phyloP scores from a whole-genome alignment of 1,140 invertebrate genomes.

The Nephotettix cincticeps region DNA sequence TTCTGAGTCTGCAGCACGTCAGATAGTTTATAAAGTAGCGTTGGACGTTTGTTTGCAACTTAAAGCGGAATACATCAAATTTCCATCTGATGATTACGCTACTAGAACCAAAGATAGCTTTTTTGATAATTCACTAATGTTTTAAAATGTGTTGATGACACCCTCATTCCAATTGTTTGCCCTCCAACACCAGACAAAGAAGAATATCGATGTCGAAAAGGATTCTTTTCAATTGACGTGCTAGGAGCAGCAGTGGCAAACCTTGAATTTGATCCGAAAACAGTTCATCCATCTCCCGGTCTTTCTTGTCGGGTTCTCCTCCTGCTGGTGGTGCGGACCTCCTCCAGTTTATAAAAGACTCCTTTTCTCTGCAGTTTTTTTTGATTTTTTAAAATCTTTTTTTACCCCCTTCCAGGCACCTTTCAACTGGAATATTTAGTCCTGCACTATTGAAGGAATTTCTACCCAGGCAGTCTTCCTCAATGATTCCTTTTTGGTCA shows the following conservation, averaged over 20 bases:
- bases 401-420: too few species aligned
- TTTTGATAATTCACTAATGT: constrained; percentile 11
- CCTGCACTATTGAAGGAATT: too few species aligned
- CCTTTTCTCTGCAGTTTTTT: too few species aligned
- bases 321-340: too few species aligned
- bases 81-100: constrained; percentile 11
- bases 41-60: constrained; percentile 12
- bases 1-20: neutral
- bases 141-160: constrained; percentile 1
- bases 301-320: too few species aligned
- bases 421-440: too few species aligned
- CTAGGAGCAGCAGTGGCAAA: constrained; percentile 9
- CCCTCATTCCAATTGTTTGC: constrained; percentile 4
- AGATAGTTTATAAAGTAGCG: constrained; percentile 10
- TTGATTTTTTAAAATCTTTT: too few species aligned
- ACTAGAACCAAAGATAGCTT: neutral
- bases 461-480: too few species aligned
- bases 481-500: too few species aligned
- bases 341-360: too few species aligned
- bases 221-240: neutral
- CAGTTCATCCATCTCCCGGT: too few species aligned
- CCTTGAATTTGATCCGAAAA: too few species aligned
- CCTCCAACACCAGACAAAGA: constrained; percentile 20
- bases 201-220: constrained; percentile 7
- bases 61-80: neutral